Conservation (phyloP, 2,113 vertebrate genomes). For the Gnathonemus echidnorhynchus region DNA sequence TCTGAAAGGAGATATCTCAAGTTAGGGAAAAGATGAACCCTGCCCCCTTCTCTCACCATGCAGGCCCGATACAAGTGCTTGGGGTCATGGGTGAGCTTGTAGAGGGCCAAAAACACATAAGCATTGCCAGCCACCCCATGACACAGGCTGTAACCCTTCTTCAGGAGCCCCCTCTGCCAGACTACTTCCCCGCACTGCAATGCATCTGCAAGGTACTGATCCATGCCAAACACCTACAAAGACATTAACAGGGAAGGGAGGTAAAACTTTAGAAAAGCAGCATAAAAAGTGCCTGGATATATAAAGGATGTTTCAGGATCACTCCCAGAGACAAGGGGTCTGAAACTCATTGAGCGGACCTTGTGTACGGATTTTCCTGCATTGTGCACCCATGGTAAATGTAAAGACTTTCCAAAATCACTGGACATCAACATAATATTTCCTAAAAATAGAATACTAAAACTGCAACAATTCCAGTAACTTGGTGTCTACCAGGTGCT, state of each 20-base stretch:
- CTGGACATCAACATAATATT: not conserved
- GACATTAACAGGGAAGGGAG: not conserved
- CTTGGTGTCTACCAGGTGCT: not conserved
- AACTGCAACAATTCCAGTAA: not conserved
- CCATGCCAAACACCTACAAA: conserved; percentile 69
- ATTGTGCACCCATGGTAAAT: not conserved
- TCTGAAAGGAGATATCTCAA: not conserved
- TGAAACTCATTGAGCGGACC: not conserved
- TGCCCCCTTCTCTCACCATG: conserved; percentile 67
- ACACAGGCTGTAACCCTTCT: conserved; percentile 92
- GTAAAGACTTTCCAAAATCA: not conserved
- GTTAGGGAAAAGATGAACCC: not conserved
- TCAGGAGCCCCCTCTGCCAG: conserved; percentile 80
- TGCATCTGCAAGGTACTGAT: conserved; percentile 75
- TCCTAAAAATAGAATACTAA: not conserved
- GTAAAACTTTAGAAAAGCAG: not conserved
- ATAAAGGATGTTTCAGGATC: not conserved
- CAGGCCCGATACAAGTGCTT: conserved; percentile 90
- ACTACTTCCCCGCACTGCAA: conserved; percentile 81
- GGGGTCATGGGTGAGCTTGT: conserved; percentile 72
- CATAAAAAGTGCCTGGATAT: not conserved
- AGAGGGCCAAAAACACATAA: conserved; percentile 80
- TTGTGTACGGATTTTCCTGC: not conserved
- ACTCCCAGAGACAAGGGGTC: not conserved
- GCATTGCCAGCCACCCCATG: conserved; percentile 88